Base-by-base conservation (phyloP, 1,140 invertebrate genomes). In the Macrosteles quadrilineatus region DNA sequence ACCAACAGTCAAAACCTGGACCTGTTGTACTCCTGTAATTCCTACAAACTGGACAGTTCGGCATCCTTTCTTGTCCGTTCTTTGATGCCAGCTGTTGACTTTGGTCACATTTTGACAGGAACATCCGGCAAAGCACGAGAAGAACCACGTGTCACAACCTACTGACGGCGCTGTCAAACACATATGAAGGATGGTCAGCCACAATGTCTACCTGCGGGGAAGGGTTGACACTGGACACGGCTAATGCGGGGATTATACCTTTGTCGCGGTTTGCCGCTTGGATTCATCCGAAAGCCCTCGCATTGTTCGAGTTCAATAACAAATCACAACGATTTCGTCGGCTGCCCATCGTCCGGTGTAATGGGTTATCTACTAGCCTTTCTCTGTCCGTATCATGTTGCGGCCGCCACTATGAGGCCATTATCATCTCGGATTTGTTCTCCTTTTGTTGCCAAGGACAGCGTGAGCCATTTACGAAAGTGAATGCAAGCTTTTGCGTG, bases 231-330 rank as follows among this genome's bases (percentile, higher is more conserved):
- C 47, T 21, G 47, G 47, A 50, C 47, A 19, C 47, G 6, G 47
- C 47, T 50, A 4, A 53, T 59, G 23, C 55, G 14, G 6, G 55
- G 55, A 59, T 59, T 59, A 59, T 19, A 29, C 55, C 55, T 27
- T 59, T 59, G 55, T 59, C 55, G 55, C 23, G 55, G 55, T 59
- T 4, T 59, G 55, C 55, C 55, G 55, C 55, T 19, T 19, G 47
- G 47, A 3, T 50, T 19, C 47, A 6, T 11, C 21, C 36, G 6
- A 17, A 19, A 53, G 11, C 47, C 21, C 9, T 19, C 11, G 36
- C 55, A 21, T 59, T 59, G 55, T 59, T 25, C 21, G 55, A 6
- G 55, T 29, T 59, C 55, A 59, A 59, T 59, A 59, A 59, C 55
- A 59, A 25, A 59, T 59, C 55, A 59, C 14, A 27, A 59, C 55